Evolutionary conservation across 2,113 vertebrate genomes (phyloP).

Genomic region (Neolamprologus longior): DNA sequence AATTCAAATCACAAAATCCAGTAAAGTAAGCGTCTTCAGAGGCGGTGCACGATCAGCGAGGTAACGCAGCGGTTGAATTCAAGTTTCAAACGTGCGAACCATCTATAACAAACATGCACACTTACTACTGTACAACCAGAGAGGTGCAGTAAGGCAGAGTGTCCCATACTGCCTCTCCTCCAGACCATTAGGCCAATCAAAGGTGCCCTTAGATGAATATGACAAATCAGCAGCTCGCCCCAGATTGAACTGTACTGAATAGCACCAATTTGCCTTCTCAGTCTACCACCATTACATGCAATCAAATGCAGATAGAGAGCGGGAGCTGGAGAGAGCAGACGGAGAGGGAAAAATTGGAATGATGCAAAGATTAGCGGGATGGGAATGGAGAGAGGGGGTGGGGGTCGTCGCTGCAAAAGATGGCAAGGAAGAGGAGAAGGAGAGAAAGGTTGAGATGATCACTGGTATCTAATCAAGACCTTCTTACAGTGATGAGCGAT

Average conservation of each 20-base stretch:
- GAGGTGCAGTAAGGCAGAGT: not conserved
- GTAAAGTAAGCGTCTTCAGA: not conserved
- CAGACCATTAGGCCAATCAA: slow-evolving; percentile 46
- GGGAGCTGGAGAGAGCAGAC: slow-evolving; percentile 23
- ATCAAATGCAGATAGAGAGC: slow-evolving; percentile 53
- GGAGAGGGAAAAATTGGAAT: slow-evolving; percentile 27
- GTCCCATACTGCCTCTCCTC: not conserved
- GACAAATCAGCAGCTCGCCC: slow-evolving; percentile 48
- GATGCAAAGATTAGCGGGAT: slow-evolving; percentile 22
- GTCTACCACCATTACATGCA: slow-evolving; percentile 53
- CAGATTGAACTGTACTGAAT: slow-evolving; percentile 43
- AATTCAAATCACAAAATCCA: not conserved
- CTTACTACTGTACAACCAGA: not conserved
- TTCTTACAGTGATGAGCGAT: slow-evolving; percentile 9
- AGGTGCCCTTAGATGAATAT: slow-evolving; percentile 42
- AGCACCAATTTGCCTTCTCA: slow-evolving; percentile 55
- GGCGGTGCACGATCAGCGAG: not conserved
- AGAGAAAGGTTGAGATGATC: slow-evolving; percentile 27
- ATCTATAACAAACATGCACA: not conserved
- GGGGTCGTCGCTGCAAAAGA: not conserved
- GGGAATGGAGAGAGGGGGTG: not conserved
- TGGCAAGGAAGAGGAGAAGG: not conserved
- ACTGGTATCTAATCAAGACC: slow-evolving; percentile 32
- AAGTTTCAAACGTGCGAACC: not conserved
- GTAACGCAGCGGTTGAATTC: not conserved